Evolutionary conservation across 2,888 invertebrate species (phyloP).

Genomic region (Beris chalybata): DNA sequence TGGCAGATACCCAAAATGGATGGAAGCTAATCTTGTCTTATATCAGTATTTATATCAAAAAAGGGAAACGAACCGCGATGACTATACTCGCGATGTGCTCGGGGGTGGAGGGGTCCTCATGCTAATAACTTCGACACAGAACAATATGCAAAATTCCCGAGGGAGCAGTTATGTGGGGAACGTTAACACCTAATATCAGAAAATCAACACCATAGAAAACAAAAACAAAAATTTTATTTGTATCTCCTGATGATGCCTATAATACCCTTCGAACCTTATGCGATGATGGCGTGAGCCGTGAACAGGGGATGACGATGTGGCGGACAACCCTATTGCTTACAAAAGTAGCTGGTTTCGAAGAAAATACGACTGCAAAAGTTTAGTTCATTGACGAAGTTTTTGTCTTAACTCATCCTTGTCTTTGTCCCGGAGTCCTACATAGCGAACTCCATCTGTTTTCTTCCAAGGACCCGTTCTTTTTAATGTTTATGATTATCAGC

Average conservation of each 20-base stretch:
- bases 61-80: not conserved
- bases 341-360: not conserved
- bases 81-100: not conserved
- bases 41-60: constrained; percentile 12
- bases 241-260: constrained; percentile 33
- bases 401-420: constrained; percentile 19
- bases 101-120: constrained; percentile 3
- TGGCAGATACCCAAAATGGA: constrained; percentile 19
- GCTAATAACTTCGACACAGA: constrained; percentile 17
- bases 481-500: constrained; percentile 40
- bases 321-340: constrained; percentile 1
- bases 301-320: not conserved
- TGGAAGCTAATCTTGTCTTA: constrained; percentile 29
- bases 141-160: constrained; percentile 31
- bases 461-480: constrained; percentile 35
- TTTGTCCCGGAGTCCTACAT: constrained; percentile 5
- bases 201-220: constrained; percentile 41
- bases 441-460: constrained; percentile 32
- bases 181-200: constrained; percentile 45
- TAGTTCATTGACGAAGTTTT: constrained; percentile 37
- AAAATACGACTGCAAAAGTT: constrained; percentile 33
- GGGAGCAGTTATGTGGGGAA: constrained; percentile 36
- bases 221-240: constrained; percentile 37
- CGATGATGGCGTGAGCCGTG: constrained; percentile 10
- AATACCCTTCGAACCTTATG: constrained; percentile 26